Evolutionary conservation across 30 jellyfish, hydroid and myxozoan species (phyloP), one percentile per base, ranked within the genome.

Genomic region (Cassiopea andromeda): DNA sequence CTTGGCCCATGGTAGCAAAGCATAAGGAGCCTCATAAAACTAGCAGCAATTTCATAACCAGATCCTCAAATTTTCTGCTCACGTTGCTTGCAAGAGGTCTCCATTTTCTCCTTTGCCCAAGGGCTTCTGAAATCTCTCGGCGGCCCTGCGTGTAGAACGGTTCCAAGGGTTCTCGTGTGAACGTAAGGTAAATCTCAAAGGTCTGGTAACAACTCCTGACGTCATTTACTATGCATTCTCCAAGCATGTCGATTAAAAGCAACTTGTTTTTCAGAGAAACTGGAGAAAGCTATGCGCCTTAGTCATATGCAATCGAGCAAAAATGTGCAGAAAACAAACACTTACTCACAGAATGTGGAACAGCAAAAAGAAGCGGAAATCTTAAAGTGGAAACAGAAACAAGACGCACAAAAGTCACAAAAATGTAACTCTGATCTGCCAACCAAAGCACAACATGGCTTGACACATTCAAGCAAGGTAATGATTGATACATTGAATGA

Each of bases 271-370:
- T 13, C 89, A 96, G 99, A 68, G 50, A 44, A 49, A 16, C 90
- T 87, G 73, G 83, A 54, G 84, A 85, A 79, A 43, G 80, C 97
- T 16, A 75, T 85, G 81, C 87, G 77, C 58, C 80, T 19, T 61
- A 91, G 96, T 79, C 89, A 92, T 19, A 90, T 87, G 57, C 74
- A 66, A 9, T 97, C 99, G 15, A 5, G 38, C 46, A 85, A 80
- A 57, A 93, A 96, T 58, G 61, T 96, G 91, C 90, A 87, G 66
- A 93, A 87, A 68, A 98, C 99, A 54, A 87, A 91, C 75, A 18
- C 48, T n/a, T 92, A 82, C 60, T 59, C 91, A 80, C 72, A 70
- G 47, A 90, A 60, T 78, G 84, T 90, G 15, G 97, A 96, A 75
- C 85, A 46, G 50, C 90, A 84, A 77, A 96, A 96, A 64, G 93